Evolutionary conservation across 2,113 vertebrate species (phyloP).

Genomic region (Enhydra lutris): DNA sequence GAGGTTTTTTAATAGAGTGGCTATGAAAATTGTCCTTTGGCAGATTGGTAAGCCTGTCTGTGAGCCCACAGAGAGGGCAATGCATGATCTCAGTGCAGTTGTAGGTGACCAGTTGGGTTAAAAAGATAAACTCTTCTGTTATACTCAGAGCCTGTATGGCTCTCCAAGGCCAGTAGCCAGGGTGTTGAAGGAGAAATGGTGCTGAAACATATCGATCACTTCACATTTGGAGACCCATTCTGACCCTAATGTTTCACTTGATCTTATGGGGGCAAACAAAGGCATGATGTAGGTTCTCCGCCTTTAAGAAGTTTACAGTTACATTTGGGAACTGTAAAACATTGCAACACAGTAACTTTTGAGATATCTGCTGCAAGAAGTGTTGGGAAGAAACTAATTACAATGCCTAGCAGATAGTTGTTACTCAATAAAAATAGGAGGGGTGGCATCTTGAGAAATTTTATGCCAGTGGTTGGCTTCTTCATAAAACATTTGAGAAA

Average conservation of each 20-base stretch:
- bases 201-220: background rate
- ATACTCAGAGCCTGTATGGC: background rate
- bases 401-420: background rate
- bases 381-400: background rate
- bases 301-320: background rate
- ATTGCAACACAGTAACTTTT: background rate
- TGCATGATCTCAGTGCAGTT: background rate
- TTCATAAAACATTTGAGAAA: slow-evolving; percentile 27
- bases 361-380: background rate
- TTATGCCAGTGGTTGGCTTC: background rate
- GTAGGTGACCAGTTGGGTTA: background rate
- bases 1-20: slow-evolving; percentile 55
- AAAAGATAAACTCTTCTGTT: background rate
- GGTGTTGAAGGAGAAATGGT: background rate
- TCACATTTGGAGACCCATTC: background rate
- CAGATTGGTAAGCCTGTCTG: background rate
- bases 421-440: slow-evolving; percentile 13
- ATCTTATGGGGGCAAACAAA: background rate
- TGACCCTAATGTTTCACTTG: background rate
- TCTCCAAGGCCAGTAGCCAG: background rate
- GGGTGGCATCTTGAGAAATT: background rate
- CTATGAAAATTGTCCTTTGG: slow-evolving; percentile 65
- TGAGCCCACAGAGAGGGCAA: background rate
- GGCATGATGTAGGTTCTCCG: background rate
- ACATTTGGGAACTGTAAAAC: background rate